phyloP scores from a whole-genome alignment of 2,113 vertebrate species.

The Gasterosteus aculeatus region DNA sequence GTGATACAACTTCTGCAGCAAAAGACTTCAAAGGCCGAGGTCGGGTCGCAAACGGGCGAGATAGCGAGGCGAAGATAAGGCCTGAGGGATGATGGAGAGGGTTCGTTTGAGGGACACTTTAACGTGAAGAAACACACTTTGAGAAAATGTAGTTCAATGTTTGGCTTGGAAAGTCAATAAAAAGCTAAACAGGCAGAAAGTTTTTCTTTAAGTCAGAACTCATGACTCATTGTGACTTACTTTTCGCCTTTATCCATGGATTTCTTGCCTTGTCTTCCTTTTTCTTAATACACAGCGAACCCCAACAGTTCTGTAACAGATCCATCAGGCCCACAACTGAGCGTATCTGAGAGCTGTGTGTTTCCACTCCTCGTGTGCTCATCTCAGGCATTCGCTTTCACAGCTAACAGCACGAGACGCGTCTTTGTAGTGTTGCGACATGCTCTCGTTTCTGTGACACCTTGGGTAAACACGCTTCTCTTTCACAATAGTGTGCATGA shows the following conservation, averaged over 20 bases:
- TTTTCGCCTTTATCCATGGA: slow-evolving; percentile 7
- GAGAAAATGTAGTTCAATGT: neutral
- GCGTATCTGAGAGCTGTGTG: neutral
- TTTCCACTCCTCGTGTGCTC: neutral
- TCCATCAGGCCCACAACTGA: neutral
- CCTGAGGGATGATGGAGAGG: neutral
- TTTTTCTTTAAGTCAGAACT: neutral
- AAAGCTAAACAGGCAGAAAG: neutral
- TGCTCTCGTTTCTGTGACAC: neutral
- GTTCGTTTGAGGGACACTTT: slow-evolving; percentile 10
- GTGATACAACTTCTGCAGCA: neutral
- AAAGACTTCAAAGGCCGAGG: slow-evolving; percentile 6
- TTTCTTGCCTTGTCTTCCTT: neutral
- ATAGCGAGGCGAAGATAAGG: slow-evolving; percentile 3
- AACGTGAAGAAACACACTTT: neutral
- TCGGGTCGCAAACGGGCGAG: neutral
- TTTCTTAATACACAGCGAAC: slow-evolving; percentile 5
- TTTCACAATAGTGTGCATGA: neutral
- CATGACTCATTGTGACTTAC: slow-evolving; percentile 7
- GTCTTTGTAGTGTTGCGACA: neutral
- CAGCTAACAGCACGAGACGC: neutral
- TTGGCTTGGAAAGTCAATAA: neutral
- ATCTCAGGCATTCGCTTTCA: neutral
- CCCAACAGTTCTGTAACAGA: neutral
- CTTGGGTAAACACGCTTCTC: neutral